These are phyloP conservation scores for Siderastrea siderea DNA, from an alignment of 92 coral and sea anemone species.

Conservation along the genomic window DNA sequence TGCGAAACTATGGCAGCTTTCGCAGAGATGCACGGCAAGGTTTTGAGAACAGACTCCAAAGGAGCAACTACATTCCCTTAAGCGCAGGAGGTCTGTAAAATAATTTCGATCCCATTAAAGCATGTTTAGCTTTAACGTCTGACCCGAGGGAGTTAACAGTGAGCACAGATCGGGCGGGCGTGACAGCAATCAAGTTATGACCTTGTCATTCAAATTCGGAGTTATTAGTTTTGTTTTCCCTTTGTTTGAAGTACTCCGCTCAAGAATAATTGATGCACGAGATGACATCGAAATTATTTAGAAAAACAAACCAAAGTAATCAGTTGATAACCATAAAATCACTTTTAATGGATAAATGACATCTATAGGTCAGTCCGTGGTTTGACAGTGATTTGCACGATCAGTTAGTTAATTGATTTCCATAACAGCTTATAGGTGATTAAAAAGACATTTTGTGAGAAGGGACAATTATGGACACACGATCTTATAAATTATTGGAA, in stretches of 20 bases:
- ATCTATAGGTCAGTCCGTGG: not conserved
- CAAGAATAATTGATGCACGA: not conserved
- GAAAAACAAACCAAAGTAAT: not conserved
- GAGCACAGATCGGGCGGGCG: not conserved
- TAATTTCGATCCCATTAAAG: too few relatives aligned
- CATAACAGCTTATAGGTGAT: not conserved
- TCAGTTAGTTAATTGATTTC: not conserved
- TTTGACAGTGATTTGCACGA: not conserved
- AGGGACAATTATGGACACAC: not conserved
- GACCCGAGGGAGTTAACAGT: not conserved
- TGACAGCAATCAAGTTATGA: conserved; percentile 11
- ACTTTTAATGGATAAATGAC: not conserved
- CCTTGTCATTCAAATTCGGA: conserved; percentile 19
- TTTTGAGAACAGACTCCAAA: too few relatives aligned
- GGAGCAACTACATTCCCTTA: too few relatives aligned
- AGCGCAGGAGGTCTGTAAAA: too few relatives aligned
- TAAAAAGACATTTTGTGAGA: conserved; percentile 1
- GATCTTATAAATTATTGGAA: not conserved
- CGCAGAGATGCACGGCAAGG: not conserved
- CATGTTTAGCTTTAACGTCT: not conserved
- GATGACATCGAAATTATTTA: not conserved
- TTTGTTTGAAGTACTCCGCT: conserved; percentile 12
- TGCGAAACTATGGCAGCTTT: not conserved
- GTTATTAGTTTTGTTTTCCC: not conserved
- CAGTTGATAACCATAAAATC: not conserved